Base-by-base conservation (phyloP, 1,140 invertebrate genomes). In the Parapsyche elsis region DNA sequence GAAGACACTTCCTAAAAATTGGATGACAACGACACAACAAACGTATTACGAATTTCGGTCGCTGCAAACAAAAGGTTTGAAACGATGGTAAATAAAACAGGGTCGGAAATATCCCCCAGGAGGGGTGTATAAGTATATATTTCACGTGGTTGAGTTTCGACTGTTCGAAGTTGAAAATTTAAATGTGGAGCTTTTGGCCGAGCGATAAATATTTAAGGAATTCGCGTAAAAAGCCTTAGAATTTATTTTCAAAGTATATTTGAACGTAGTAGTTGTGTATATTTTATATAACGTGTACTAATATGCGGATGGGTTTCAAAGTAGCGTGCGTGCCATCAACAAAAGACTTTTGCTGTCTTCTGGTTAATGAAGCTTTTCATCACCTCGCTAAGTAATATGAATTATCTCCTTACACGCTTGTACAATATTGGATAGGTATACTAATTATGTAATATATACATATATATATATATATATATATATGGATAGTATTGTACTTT, bases 321-420 rank as follows among this genome's bases (percentile, higher is more conserved):
- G 5, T 67, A 67, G 64, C 24, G 64, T 30, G 64, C 64, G 64
- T 67, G 24, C 24, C 64, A 30, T 30, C 21, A 26, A 67, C 24
- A 19, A 67, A 24, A 67, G 64, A 16, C 49, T 53, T n/a, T n/a
- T 53, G 49, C 49, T 23, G 64, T 67, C 9, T 24, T 12, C 23
- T 67, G 64, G 21, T 30, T 67, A 67, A 67, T 26, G 64, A 67
- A 67, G 64, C 64, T 67, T 67, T 67, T 67, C 64, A 67, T 67
- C n/a, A n/a, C n/a, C n/a, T n/a, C 64, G 64, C 21, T 67, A 67
- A 67, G 64, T 24, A 67, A 67, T 67, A 26, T 67, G 64, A 67
- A 67, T 67, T 67, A 67, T 67, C 19, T 30, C 21, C 64, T 67
- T 14, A 67, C 64, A 23, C 21, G 21, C 24, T 24, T 5, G 24